Base-by-base conservation (phyloP, 2,888 invertebrate species). In the Brachypalpus laphriformis region DNA sequence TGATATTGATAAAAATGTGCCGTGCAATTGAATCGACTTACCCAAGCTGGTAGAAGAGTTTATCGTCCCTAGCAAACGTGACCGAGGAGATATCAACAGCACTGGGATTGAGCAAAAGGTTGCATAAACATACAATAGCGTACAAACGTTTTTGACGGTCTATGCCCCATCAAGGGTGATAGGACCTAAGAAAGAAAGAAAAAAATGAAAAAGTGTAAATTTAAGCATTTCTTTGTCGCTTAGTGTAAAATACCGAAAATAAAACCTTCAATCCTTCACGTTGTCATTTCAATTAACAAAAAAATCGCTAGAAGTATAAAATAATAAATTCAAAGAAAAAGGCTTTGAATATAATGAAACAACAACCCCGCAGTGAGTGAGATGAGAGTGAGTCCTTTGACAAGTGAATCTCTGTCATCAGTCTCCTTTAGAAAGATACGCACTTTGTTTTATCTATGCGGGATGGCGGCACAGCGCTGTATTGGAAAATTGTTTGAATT, bases 401-500 rank as follows among this genome's bases (percentile, higher is more conserved):
- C 78, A 77, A 83, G 68, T 78, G 82, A 68, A 78, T 83, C 31
- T 78, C 82, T 74, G 74, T 78, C 77, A 68, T 63, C 82, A 37
- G 47, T 74, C 72, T 51, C 31, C 22, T 37, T 49, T 7, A 47
- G 4, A 65, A 5, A 25, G 42, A 59, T 37, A 40, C 45, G 40
- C 54, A 70, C 40, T 71, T 68, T 56, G 71, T 83, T 83, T 74
- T 78, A 78, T 83, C 74, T 68, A 31, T 78, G 82, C 82, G 82
- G 82, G 82, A 78, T 68, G 68, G 22, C 76, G 63, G 37, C 16
- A 31, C 59, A 34, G 22, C 49, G 31, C 25, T 8, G 76, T 76
- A 82, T 83, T 74, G 74, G 28, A 78, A 25, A 77, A 72, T 78
- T 49, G 20, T 78, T 74, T 34, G 34, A 74, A 83, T 83, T 74